Evolutionary conservation across 1,140 invertebrate genomes (phyloP).

Genomic region (Scaptodrosophila lebanonensis): DNA sequence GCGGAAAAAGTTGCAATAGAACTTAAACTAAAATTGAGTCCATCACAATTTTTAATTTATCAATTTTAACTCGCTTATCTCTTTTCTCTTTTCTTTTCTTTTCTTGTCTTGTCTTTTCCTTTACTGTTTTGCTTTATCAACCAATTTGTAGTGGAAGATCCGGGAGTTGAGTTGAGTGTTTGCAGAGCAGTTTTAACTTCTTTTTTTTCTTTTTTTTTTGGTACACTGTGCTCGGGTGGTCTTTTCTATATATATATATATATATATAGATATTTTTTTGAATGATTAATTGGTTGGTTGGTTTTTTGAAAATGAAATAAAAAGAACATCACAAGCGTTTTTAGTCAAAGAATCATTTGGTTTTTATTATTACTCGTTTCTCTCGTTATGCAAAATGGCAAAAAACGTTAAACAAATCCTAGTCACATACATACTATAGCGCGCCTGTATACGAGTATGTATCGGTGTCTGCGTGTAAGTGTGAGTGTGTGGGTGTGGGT

Average conservation of each 20-base stretch:
- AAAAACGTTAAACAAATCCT: slow-evolving; percentile 31
- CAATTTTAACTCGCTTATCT: slow-evolving; percentile 40
- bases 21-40: slow-evolving; percentile 75
- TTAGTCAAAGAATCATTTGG: slow-evolving; percentile 74
- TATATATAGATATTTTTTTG: too few species aligned
- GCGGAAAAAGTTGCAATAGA: slow-evolving; percentile 44
- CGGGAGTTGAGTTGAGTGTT: slow-evolving; percentile 17
- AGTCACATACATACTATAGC: slow-evolving; percentile 29
- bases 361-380: slow-evolving; percentile 71
- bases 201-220: slow-evolving; percentile 16
- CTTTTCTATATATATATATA: too few species aligned
- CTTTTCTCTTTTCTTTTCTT: slow-evolving; percentile 9
- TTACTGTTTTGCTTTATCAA: slow-evolving; percentile 11
- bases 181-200: slow-evolving; percentile 29
- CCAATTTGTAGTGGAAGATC: slow-evolving; percentile 35
- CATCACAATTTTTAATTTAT: slow-evolving; percentile 76
- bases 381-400: slow-evolving; percentile 45
- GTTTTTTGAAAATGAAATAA: slow-evolving; percentile 44
- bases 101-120: slow-evolving; percentile 17
- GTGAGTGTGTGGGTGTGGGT: too few species aligned
- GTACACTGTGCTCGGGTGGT: too few species aligned
- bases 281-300: slow-evolving; percentile 16
- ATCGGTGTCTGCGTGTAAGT: too few species aligned
- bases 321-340: slow-evolving; percentile 77
- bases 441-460: too few species aligned